Percentiles rank a stretch among this genome's conserved stretches.
These are phyloP conservation scores for Epinephelus awoara DNA, from an alignment of 2,797 vertebrate genomes.

Conservation along the genomic window DNA sequence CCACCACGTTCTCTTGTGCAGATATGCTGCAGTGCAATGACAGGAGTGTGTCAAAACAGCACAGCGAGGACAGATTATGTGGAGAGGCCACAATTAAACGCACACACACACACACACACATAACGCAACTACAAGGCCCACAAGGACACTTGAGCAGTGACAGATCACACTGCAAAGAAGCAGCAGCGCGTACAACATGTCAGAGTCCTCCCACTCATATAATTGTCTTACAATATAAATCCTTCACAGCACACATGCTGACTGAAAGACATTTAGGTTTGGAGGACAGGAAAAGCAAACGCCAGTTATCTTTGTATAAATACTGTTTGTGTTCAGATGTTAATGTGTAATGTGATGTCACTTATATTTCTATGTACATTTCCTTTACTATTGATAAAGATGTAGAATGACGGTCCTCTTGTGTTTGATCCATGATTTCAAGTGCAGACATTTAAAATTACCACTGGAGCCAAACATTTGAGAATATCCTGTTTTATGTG, in stretches of 20 bases:
- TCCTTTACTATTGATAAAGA: conserved; percentile 13
- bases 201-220: conserved; percentile 66
- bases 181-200: conserved; percentile 62
- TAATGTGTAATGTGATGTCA: conserved; percentile 14
- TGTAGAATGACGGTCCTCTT: background rate
- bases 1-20: conserved; percentile 33
- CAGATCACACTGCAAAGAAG: conserved; percentile 63
- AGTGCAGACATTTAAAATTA: conserved; percentile 1
- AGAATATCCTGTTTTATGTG: background rate
- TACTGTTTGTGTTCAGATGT: conserved; percentile 23
- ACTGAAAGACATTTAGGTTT: conserved; percentile 42
- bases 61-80: conserved; percentile 62
- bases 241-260: conserved; percentile 58
- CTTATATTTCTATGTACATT: conserved; percentile 5
- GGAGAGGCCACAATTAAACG: conserved; percentile 57
- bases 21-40: conserved; percentile 45
- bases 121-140: conserved; percentile 50
- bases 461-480: background rate
- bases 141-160: conserved; percentile 70
- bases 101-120: conserved; percentile 20
- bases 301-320: conserved; percentile 11
- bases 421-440: conserved; percentile 1
- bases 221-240: conserved; percentile 70
- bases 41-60: conserved; percentile 68
- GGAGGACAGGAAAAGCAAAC: conserved; percentile 17